phyloP scores from a whole-genome alignment of 2,797 vertebrate species.

The Chrysocyon brachyurus region DNA sequence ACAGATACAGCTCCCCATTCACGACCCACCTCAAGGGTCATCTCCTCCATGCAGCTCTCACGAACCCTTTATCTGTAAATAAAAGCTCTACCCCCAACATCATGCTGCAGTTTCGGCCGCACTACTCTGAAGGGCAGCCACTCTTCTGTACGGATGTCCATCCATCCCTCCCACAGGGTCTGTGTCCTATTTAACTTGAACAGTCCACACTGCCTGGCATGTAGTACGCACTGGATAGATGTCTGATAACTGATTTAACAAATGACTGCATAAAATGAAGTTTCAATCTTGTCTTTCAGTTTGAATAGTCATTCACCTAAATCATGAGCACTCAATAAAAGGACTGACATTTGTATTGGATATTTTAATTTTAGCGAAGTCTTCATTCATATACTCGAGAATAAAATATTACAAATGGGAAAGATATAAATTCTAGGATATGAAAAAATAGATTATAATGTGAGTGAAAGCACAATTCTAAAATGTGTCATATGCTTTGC shows the following conservation, averaged over 20 bases:
- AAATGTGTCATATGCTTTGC: not conserved
- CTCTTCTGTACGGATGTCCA: not conserved
- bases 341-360: not conserved
- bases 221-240: not conserved
- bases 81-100: not conserved
- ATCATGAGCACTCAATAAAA: not conserved
- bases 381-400: not conserved
- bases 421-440: not conserved
- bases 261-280: not conserved
- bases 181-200: not conserved
- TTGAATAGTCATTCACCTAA: not conserved
- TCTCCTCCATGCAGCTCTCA: not conserved
- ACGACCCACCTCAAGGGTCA: not conserved
- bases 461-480: not conserved
- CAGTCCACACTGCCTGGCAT: not conserved
- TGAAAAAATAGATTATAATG: not conserved
- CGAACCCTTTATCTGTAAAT: not conserved
- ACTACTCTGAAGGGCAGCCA: not conserved
- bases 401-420: conserved; percentile 15
- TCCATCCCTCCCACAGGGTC: not conserved
- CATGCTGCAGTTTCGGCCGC: not conserved
- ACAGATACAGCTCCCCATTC: not conserved
- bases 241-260: not conserved
- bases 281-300: conserved; percentile 24
- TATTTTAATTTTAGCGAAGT: conserved; percentile 40